Evolutionary conservation across 2,888 invertebrate species (phyloP).

Genomic region (Orthosia gothica): DNA sequence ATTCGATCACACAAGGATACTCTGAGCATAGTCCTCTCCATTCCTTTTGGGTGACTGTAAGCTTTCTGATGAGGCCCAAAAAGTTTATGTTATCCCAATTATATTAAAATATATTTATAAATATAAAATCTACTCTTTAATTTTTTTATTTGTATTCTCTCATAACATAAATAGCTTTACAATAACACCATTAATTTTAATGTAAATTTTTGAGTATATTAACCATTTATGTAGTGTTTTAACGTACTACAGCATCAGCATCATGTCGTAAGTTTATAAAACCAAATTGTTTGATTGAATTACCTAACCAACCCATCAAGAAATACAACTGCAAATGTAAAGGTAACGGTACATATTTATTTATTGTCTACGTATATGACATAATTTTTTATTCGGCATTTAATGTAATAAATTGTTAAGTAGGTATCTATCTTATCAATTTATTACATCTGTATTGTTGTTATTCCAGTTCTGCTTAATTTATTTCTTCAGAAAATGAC

Average conservation of each 20-base stretch:
- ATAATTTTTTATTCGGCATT: slow-evolving; percentile 13
- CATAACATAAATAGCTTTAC: neutral
- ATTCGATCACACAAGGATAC: too few relatives aligned
- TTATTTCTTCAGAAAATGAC: slow-evolving; percentile 6
- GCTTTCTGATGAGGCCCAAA: too few relatives aligned
- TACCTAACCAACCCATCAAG: slow-evolving; percentile 52
- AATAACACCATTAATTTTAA: neutral
- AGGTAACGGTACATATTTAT: slow-evolving; percentile 17
- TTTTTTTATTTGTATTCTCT: neutral
- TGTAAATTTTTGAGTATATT: slow-evolving; percentile 11
- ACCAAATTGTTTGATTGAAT: slow-evolving; percentile 67
- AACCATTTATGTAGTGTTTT: slow-evolving; percentile 17
- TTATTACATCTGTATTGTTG: slow-evolving; percentile 17
- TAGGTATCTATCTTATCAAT: slow-evolving; percentile 22
- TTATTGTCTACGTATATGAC: slow-evolving; percentile 6
- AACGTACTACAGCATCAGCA: slow-evolving; percentile 42
- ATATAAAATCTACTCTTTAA: neutral
- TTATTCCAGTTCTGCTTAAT: neutral
- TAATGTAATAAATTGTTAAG: slow-evolving; percentile 15
- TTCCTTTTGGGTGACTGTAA: too few relatives aligned
- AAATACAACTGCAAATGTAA: slow-evolving; percentile 26
- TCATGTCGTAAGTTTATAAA: slow-evolving; percentile 57
- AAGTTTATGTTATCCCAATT: neutral
- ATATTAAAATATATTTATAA: too few relatives aligned
- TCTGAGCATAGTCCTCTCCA: too few relatives aligned